These are phyloP conservation scores for Drosophila mayaguana DNA, from an alignment of 2,888 invertebrate species.

Conservation along the genomic window DNA sequence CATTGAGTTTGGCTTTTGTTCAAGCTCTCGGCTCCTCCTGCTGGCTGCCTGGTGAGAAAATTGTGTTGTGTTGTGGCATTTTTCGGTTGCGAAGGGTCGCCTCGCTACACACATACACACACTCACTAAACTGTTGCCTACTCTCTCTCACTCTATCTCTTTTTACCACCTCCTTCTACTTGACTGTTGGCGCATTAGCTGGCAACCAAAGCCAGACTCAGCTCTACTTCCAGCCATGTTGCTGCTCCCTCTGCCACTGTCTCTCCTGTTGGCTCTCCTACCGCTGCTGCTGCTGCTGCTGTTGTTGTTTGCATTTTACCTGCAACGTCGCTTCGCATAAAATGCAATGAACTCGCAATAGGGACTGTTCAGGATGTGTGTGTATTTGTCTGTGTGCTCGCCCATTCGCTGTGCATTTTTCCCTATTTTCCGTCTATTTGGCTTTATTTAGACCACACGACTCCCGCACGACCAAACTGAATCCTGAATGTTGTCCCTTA, in stretches of 20 bases:
- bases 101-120: slow-evolving; percentile 13
- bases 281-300: slow-evolving; percentile 17
- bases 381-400: slow-evolving; percentile 13
- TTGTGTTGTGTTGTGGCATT: slow-evolving; percentile 77
- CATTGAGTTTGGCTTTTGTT: slow-evolving; percentile 75
- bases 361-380: slow-evolving; percentile 49
- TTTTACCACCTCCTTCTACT: slow-evolving; percentile 16
- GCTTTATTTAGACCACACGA: slow-evolving; percentile 64
- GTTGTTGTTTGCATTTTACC: slow-evolving; percentile 71
- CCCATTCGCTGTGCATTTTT: slow-evolving; percentile 62
- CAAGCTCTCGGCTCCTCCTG: slow-evolving; percentile 17
- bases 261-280: slow-evolving; percentile 18
- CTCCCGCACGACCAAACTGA: slow-evolving; percentile 42
- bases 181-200: slow-evolving; percentile 67
- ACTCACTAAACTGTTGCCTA: slow-evolving; percentile 29
- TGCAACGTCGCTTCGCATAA: slow-evolving; percentile 78
- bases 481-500: slow-evolving; percentile 48
- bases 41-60: slow-evolving; percentile 66
- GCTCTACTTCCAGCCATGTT: slow-evolving; percentile 44
- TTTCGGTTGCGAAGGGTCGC: slow-evolving; percentile 75
- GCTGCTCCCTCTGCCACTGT: slow-evolving; percentile 27
- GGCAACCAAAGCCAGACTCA: slow-evolving; percentile 50
- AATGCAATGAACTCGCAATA: slow-evolving; percentile 77
- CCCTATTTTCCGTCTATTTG: slow-evolving; percentile 78
- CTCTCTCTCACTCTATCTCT: slow-evolving; percentile 20